Conservation (phyloP, 1,140 invertebrate species). For the Diorhabda carinulata region DNA sequence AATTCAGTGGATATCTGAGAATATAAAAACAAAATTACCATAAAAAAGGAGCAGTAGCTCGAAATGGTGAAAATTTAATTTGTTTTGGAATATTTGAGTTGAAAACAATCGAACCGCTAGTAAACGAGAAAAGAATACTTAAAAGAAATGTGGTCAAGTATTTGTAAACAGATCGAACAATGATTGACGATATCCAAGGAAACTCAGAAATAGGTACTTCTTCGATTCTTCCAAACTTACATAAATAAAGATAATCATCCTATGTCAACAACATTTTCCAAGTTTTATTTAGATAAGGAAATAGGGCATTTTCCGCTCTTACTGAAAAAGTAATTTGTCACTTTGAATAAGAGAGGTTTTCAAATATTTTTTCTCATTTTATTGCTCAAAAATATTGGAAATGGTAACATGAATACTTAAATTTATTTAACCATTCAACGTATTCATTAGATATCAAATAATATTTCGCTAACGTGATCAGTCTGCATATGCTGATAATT, state of each 20-base stretch:
- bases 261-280: slow-evolving; percentile 25
- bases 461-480: no score
- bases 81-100: slow-evolving; percentile 13
- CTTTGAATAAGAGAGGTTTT: no score
- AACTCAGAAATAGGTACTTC: slow-evolving; percentile 10
- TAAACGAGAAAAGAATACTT: neutral
- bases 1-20: neutral
- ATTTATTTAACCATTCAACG: no score
- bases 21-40: slow-evolving; percentile 15
- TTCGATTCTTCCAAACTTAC: slow-evolving; percentile 28
- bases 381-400: no score
- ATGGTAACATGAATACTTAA: no score
- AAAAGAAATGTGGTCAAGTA: slow-evolving; percentile 27
- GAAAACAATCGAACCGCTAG: slow-evolving; percentile 15
- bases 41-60: slow-evolving; percentile 10
- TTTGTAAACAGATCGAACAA: slow-evolving; percentile 30
- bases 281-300: slow-evolving; percentile 19
- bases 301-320: slow-evolving; percentile 4
- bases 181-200: slow-evolving; percentile 30
- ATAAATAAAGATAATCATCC: slow-evolving; percentile 33
- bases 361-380: no score
- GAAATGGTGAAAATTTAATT: slow-evolving; percentile 14
- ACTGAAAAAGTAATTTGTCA: neutral
- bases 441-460: no score
- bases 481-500: no score